Base-by-base conservation (phyloP, 2,888 invertebrate genomes). In the Drosophila fungiperda region DNA sequence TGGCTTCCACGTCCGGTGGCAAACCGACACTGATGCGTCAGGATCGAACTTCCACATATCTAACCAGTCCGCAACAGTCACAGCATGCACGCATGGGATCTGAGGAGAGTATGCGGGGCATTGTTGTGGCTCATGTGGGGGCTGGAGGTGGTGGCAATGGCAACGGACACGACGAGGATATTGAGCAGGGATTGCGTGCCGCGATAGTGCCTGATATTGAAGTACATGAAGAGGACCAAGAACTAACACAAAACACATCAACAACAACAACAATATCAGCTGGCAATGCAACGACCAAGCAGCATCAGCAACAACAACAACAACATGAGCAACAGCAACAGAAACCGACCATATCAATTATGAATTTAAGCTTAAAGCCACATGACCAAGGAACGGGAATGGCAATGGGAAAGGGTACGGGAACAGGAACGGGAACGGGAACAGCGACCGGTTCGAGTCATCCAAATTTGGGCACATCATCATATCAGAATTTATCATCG, bases 1-100 rank as follows among this genome's bases (percentile, higher is more conserved):
- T 92, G 91, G 90, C 89, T 74, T 90, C 89, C 70, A 91, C 90
- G 73, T 90, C 94, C 61, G 94, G 94, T 78, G 94, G 95, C 69
- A 97, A 97, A 92, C 97, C 97, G 80, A 96, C 97, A 76, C 94
- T 97, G 80, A 97, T 96, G 94, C 95, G 97, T 80, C 97, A 97
- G 94, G 97, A 97, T 94, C 96, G 97, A 87, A 97, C 97, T 55
- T 97, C 97, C 60, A 95, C 95, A 91, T 95, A 95, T 92, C 93
- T 95, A 70, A 95, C 96, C 68, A 95, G 95, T 82, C 92, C 92
- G n/a, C 94, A 94, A 73, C 95, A 96, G 90, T 94, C 97, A 76
- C 96, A 96, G 50, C 95, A 95, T 64, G 95, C 96, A 26, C 94
- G 95, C 80, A 96, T 96, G 42, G 96, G 96, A 62, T 97, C 97